Evolutionary conservation across 2,113 vertebrate genomes (phyloP), one percentile per base, ranked within the genome.

Genomic region (Coracopsis vasa): DNA sequence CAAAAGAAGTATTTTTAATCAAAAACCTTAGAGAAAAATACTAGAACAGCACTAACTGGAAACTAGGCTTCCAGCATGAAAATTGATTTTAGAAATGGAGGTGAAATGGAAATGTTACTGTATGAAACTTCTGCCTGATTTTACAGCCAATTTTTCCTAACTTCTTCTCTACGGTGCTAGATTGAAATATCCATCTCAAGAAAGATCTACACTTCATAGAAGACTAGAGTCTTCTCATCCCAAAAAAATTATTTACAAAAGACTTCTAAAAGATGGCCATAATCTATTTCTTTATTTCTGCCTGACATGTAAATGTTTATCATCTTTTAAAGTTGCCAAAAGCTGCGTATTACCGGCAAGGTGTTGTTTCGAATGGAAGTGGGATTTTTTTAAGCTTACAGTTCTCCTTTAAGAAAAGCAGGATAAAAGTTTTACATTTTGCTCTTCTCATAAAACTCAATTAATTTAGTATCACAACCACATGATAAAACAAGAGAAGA

Each of bases 401-500:
- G 31, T 41, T 92, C 56, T 89, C 37, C 66, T 91, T 84, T 84
- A 87, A 94, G 56, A 78, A 94, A 82, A 67, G 25, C 35, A 87
- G 31, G 35, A 72, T 17, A 28, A 39, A 86, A 83, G 53, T 86
- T 82, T 42, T 37, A 31, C 53, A 89, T 72, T 79, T 81, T 77
- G 28, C 24, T 94, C 42, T 72, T 89, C 73, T 81, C 53, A 65
- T 92, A 89, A 79, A 94, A 65, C 69, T 74, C 65, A 77, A 28
- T n/a, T 80, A 86, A 92, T 87, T 91, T 75, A 91, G 69, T 91
- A 82, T 31, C 89, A 69, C 80, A 85, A 66, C 77, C 86, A 96
- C 83, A 84, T 35, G 78, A 91, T 61, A 91, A 82, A 94, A 92
- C 80, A 72, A 89, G 83, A 95, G 56, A 86, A 93, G 65, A 95